Conservation (phyloP, 2,888 invertebrate genomes). For the Cartodere bifasciata region DNA sequence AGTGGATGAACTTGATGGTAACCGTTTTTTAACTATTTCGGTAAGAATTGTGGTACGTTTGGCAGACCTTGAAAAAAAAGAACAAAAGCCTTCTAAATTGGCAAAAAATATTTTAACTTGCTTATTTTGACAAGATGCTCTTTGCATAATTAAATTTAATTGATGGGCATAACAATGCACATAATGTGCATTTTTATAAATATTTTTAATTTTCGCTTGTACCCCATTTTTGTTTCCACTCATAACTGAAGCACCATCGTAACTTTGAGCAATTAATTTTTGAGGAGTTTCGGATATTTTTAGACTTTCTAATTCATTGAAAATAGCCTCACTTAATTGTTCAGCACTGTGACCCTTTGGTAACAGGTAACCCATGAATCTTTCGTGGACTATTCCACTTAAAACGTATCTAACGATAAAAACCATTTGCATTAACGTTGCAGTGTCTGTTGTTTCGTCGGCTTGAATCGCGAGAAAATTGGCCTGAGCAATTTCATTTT, state of each 20-base stretch:
- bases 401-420: slow-evolving; percentile 17
- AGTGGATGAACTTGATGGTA: slow-evolving; percentile 6
- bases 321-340: no score
- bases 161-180: slow-evolving; percentile 21
- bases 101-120: slow-evolving; percentile 16
- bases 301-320: slow-evolving; percentile 5
- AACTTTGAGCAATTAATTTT: slow-evolving; percentile 20
- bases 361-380: no score
- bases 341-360: no score
- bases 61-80: slow-evolving; percentile 12
- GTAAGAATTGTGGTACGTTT: slow-evolving; percentile 11
- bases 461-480: slow-evolving; percentile 12
- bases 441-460: slow-evolving; percentile 20
- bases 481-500: no score
- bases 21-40: slow-evolving; percentile 8
- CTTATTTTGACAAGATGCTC: slow-evolving; percentile 11
- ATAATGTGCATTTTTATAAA: slow-evolving; percentile 14
- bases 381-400: slow-evolving; percentile 14
- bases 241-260: slow-evolving; percentile 22
- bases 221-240: slow-evolving; percentile 18
- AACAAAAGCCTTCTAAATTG: slow-evolving; percentile 12
- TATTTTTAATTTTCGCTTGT: slow-evolving; percentile 17
- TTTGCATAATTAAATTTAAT: slow-evolving; percentile 17
- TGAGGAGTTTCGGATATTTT: slow-evolving; percentile 4
- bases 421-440: no score